Evolutionary conservation across 2,888 invertebrate genomes (phyloP).

Genomic region (Diloba caeruleocephala): DNA sequence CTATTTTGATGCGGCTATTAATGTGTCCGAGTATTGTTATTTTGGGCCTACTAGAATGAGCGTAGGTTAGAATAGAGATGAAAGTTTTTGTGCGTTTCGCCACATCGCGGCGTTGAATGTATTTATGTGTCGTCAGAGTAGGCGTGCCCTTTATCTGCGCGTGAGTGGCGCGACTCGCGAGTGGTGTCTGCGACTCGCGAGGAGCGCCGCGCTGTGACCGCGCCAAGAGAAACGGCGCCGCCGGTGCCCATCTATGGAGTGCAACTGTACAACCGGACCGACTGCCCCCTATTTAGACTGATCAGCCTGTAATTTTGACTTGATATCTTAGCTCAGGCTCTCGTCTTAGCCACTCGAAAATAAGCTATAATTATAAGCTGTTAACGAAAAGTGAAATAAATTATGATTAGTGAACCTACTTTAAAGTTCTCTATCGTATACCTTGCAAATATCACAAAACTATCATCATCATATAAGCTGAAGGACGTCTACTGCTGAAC

Average conservation of each 20-base stretch:
- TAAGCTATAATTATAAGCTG: slow-evolving; percentile 29
- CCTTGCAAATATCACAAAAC: too few relatives aligned
- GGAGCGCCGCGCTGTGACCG: slow-evolving; percentile 46
- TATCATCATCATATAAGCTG: too few relatives aligned
- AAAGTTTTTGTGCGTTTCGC: slow-evolving; percentile 49
- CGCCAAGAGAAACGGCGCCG: slow-evolving; percentile 76
- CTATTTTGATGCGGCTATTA: slow-evolving; percentile 69
- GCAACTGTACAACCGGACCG: slow-evolving; percentile 86
- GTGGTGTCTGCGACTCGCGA: slow-evolving; percentile 39
- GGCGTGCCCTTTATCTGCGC: slow-evolving; percentile 52
- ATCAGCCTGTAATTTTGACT: slow-evolving; percentile 76
- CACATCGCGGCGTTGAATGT: slow-evolving; percentile 34
- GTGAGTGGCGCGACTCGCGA: slow-evolving; percentile 35
- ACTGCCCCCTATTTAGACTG: slow-evolving; percentile 79
- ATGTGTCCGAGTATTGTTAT: slow-evolving; percentile 55
- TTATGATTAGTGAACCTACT: slow-evolving; percentile 17
- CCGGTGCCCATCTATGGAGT: slow-evolving; percentile 81
- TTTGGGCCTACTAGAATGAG: slow-evolving; percentile 44
- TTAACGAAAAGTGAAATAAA: slow-evolving; percentile 26
- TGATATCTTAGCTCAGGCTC: slow-evolving; percentile 64
- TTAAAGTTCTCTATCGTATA: slow-evolving; percentile 16
- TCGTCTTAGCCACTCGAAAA: slow-evolving; percentile 44
- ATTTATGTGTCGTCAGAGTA: slow-evolving; percentile 45
- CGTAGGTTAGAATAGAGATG: slow-evolving; percentile 46
- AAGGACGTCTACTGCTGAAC: too few relatives aligned